Conservation (phyloP, 1,140 invertebrate genomes). For the Drosophila obscura region DNA sequence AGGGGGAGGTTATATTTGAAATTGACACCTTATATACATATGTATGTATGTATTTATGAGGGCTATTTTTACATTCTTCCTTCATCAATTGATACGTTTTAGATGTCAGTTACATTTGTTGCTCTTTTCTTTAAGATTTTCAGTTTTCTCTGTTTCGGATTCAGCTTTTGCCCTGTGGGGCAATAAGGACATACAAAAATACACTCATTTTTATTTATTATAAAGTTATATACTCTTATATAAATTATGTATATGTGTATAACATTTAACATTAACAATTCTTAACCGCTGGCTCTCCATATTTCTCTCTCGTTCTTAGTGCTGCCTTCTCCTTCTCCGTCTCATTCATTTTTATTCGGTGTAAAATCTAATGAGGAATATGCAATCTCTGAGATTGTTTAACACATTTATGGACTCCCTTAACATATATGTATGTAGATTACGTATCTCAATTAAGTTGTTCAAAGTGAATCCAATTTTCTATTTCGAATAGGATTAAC, state of each 20-base stretch:
- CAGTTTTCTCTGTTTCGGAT: constrained; percentile 6
- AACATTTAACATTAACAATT: constrained; percentile 51
- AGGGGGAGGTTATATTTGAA: background rate
- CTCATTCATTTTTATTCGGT: too few species aligned
- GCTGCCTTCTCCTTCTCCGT: background rate
- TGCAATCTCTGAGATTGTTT: constrained; percentile 72
- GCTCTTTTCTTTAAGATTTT: constrained; percentile 3
- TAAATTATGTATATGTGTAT: constrained; percentile 50
- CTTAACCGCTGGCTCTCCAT: constrained; percentile 30
- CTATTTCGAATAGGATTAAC: constrained; percentile 14
- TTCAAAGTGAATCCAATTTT: constrained; percentile 19
- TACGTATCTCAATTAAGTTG: constrained; percentile 48
- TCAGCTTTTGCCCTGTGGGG: constrained; percentile 33
- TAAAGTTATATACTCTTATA: constrained; percentile 35
- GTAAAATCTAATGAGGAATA: constrained; percentile 51
- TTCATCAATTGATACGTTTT: constrained; percentile 25
- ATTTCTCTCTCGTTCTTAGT: constrained; percentile 29
- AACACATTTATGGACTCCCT: constrained; percentile 47
- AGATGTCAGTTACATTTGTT: background rate
- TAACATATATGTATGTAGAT: constrained; percentile 31
- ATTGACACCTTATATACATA: background rate
- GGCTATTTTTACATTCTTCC: background rate
- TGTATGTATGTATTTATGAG: background rate
- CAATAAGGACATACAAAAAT: constrained; percentile 55
- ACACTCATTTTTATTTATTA: constrained; percentile 51